Base-by-base conservation (phyloP, 2,113 vertebrate species). In the Charina bottae region DNA sequence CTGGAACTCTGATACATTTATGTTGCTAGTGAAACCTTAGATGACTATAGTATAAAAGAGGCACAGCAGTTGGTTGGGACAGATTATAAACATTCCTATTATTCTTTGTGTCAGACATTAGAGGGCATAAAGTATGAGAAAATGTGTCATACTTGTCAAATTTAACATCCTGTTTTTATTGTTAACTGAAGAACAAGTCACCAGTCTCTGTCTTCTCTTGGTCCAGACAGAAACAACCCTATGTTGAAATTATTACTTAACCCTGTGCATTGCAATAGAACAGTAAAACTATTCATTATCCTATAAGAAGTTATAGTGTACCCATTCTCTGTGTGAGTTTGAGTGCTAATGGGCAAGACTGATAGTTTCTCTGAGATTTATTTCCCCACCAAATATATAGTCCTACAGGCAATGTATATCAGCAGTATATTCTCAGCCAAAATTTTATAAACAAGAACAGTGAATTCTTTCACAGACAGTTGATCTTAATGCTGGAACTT, bases 391-490 rank as follows among this genome's bases (percentile, higher is more conserved):
- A 89, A 91, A 53, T 17, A 55, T 93, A 93, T 94, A 94, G 26
- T 85, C 23, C 15, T 90, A 64, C 68, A 87, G 85, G 7, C 64
- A 0, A 0, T 87, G 37, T 89, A 60, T 26, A 92, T 12, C 93
- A 68, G 78, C 58, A 92, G 15, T 0, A 0, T 93, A 94, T 93
- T 89, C 3, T 0, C 83, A 95, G 87, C 53, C 89, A 46, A 72
- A 95, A 89, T 24, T 94, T 95, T 95, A 91, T 92, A 62, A 90
- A 89, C 58, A 87, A 95, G 91, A 94, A 87, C 83, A 93, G 91
- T 94, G 62, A 87, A 89, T 83, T 94, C 53, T 93, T 89, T 94
- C 91, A 91, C 68, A 37, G 15, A 21, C 68, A 91, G 56, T 53
- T 93, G 94, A 91, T 91, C 17, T 55, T 87, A 87, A 89, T 93